Evolutionary conservation across 2,797 vertebrate genomes (phyloP), one percentile per base, ranked within the genome.

Genomic region (Meriones psammophilus): DNA sequence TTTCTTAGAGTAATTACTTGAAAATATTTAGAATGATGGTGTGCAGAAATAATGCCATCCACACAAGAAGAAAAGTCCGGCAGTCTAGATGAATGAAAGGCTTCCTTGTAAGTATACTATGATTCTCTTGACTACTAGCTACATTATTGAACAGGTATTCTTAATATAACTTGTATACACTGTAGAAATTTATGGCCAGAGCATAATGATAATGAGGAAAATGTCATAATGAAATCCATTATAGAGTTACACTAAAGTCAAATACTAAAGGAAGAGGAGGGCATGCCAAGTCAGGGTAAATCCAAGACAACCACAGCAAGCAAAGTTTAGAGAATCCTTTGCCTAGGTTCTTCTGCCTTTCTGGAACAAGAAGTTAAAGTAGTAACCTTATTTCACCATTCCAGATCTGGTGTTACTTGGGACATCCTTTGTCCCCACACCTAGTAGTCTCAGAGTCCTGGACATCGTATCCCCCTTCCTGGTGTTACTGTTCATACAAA

Each of bases 81-180:
- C 5, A 13, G 64, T 95, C 58, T 42, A 86, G 33, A 26, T 36
- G 50, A 46, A 92, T 64, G 30, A 83, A 94, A 84, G 90, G 9
- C 9, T 80, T 64, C 92, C 68, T 26, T 93, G 88, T 92, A 91
- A 91, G 58, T 92, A 4, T 91, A 81, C 13, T 88, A 86, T 88
- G 60, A 50, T 64, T 87, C 50, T 96, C 95, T 85, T 93, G 69
- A 96, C 69, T 94, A 84, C 68, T 96, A 83, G 39, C 80, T 94
- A 58, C 7, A 42, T 71, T 83, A 80, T 92, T 96, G 85, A 95
- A 56, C 54, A 56, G 24, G 56, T 14, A 33, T 90, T 28, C 84
- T 96, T 91, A 97, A 90, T 78, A 89, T 76, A 76, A 33, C 54
- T 88, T 84, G 77, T 71, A 69, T 86, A n/a, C 69, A 56, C 39